Evolutionary conservation across 1,140 invertebrate genomes (phyloP).

Genomic region (Phenacoccus solenopsis): DNA sequence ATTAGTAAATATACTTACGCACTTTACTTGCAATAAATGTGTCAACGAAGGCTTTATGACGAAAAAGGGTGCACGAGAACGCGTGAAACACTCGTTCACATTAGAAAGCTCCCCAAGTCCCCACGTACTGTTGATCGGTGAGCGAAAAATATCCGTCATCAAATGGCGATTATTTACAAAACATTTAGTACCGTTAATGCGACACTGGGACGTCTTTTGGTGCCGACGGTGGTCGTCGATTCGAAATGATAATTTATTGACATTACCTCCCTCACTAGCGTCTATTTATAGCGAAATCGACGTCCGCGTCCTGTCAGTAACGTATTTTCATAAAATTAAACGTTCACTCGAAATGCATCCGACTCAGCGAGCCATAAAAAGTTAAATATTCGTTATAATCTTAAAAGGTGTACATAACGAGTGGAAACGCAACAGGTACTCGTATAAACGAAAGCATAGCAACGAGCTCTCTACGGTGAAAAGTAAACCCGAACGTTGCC

Average conservation of each 20-base stretch:
- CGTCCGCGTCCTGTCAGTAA: no score
- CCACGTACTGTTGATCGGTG: background rate
- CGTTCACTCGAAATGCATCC: no score
- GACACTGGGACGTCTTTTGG: no score
- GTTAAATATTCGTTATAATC: no score
- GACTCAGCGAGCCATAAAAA: no score
- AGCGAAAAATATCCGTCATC: background rate
- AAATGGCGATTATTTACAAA: background rate
- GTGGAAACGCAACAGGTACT: background rate
- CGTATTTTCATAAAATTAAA: no score
- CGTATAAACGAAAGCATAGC: background rate
- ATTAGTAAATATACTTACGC: background rate
- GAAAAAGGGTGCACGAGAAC: background rate
- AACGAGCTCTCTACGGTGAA: background rate
- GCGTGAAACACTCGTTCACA: background rate
- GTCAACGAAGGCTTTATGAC: background rate
- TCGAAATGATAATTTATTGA: no score
- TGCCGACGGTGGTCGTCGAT: background rate
- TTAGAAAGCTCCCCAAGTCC: background rate
- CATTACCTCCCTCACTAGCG: no score
- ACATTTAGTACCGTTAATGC: background rate
- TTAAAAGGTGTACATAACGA: no score
- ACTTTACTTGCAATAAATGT: background rate
- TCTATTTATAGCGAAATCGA: no score
- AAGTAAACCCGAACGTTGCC: background rate